Base-by-base conservation (phyloP, 2,797 vertebrate species). In the Ctenopoma kingsleyae region DNA sequence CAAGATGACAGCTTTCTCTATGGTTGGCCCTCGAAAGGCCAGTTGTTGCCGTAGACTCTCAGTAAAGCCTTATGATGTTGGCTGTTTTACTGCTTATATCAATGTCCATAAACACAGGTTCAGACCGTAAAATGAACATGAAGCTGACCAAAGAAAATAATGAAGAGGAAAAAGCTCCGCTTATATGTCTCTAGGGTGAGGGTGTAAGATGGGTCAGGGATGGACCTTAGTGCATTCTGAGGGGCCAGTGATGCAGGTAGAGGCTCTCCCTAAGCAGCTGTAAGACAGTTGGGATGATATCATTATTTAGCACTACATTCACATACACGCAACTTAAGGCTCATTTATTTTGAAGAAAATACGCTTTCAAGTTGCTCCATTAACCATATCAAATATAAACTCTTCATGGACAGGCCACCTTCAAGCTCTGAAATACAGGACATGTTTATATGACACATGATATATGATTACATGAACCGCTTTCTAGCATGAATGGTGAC, bases 141-240 rank as follows among this genome's bases (percentile, higher is more conserved):
- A 19, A 73, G 58, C 54, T 80, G 51, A 88, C 87, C 83, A 89
- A 91, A 73, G 79, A 78, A 92, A 92, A 93, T 74, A 92, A 80
- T 89, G 73, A 79, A 43, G 70, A 2, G 40, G 74, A 85, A 87
- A 85, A 63, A 54, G 71, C 55, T 81, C 20, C 2, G 67, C 70
- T 83, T 62, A 80, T 80, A 78, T 84, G 78, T 89, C 91, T 92
- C 86, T 89, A 93, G 78, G 78, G 80, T 78, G 77, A 67, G 73
- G 72, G 73, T 81, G 83, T 82, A 71, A 50, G 62, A 72, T 52
- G 41, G 58, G 58, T 69, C 25, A 72, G 71, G 25, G 82, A 83
- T 82, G 71, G 36, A 59, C 44, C 17, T 67, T 51, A 73, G 43
- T 68, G 57, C 38, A 72, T 71, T 71, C 79, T 78, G 74, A 75